These are phyloP conservation scores for Eciton burchellii DNA, from an alignment of 1,140 invertebrate species.

Conservation along the genomic window DNA sequence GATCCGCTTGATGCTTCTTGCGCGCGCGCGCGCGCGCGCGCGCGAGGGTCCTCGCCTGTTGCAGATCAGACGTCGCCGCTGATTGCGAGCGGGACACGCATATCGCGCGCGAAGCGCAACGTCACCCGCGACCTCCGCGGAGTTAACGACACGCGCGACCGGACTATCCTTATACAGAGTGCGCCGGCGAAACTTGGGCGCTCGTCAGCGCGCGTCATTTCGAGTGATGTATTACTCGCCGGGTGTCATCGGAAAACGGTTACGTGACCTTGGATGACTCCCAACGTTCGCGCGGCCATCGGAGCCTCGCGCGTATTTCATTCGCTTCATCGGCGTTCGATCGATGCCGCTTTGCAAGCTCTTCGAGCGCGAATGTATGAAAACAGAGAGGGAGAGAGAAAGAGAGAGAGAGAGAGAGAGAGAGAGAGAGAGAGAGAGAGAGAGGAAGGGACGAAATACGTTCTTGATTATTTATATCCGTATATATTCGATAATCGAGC, in stretches of 20 bases:
- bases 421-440: neutral
- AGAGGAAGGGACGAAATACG: neutral
- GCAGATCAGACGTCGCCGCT: too few relatives aligned
- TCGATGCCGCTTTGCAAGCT: constrained; percentile 63
- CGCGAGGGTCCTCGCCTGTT: too few relatives aligned
- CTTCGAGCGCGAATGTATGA: neutral
- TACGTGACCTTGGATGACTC: constrained; percentile 63
- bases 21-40: too few relatives aligned
- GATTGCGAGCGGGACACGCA: constrained; percentile 10
- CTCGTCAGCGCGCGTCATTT: constrained; percentile 48
- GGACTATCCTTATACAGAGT: constrained; percentile 36
- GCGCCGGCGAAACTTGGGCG: constrained; percentile 14
- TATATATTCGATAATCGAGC: too few relatives aligned
- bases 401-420: neutral
- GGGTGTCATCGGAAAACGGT: constrained; percentile 68
- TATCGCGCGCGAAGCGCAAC: constrained; percentile 35
- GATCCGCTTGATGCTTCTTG: too few relatives aligned
- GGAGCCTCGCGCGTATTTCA: constrained; percentile 42
- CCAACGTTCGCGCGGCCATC: constrained; percentile 48
- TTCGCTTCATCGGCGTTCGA: constrained; percentile 60
- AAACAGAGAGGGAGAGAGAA: neutral
- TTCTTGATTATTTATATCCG: neutral
- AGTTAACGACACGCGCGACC: constrained; percentile 58
- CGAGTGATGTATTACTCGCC: constrained; percentile 56
- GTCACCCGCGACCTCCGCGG: constrained; percentile 44